Percentiles rank a stretch among this genome's conserved stretches.
Conservation (phyloP, 2,888 invertebrate species). For the Plemyria rubiginata region DNA sequence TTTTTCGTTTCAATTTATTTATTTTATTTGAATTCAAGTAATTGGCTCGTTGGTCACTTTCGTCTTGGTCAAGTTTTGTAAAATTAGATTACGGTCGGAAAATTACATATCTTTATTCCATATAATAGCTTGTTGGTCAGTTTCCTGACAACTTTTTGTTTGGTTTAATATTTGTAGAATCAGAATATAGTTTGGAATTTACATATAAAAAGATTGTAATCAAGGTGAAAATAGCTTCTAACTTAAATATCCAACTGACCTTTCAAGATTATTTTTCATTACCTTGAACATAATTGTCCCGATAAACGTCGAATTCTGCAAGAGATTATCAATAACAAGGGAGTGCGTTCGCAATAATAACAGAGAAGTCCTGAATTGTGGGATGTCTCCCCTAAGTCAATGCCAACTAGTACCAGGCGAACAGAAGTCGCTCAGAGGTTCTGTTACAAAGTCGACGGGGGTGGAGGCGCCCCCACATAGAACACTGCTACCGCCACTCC, state of each 20-base stretch:
- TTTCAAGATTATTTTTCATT: constrained; percentile 1
- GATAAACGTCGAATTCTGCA: constrained; percentile 1
- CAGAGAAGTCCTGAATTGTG: constrained; percentile 53
- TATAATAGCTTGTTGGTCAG: no score
- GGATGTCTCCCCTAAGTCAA: constrained; percentile 75
- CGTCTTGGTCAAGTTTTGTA: no score
- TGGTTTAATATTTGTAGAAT: background rate
- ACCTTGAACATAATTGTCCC: background rate
- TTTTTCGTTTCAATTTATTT: no score
- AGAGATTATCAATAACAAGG: constrained; percentile 16
- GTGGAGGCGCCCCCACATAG: constrained; percentile 44
- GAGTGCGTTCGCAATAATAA: constrained; percentile 26
- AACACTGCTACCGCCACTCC: constrained; percentile 34
- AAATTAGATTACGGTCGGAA: no score
- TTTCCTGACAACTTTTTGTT: background rate
- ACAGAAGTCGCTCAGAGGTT: constrained; percentile 58
- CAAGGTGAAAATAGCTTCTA: background rate
- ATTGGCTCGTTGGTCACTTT: no score
- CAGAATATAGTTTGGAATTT: background rate
- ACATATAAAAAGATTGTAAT: background rate
- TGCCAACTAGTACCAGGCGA: constrained; percentile 82
- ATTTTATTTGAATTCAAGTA: no score
- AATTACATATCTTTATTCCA: no score
- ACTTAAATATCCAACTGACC: background rate
- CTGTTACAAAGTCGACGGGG: constrained; percentile 54